These are phyloP conservation scores for Hyalella azteca DNA, from an alignment of 2,888 invertebrate genomes.

Conservation along the genomic window DNA sequence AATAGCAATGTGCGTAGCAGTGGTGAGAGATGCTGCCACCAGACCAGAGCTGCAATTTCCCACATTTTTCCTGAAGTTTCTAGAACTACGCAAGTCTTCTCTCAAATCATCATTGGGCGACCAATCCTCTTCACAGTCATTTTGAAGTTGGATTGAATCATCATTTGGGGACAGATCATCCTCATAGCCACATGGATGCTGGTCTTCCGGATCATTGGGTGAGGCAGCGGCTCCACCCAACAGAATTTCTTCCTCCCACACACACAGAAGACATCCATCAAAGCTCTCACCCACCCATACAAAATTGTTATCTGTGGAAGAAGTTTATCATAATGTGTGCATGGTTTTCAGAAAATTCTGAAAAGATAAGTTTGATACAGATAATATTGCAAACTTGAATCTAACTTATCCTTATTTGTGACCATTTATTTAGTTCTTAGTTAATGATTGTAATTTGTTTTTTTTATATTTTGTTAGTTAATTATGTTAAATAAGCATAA, in stretches of 20 bases:
- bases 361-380: not conserved
- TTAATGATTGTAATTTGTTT: too few species aligned
- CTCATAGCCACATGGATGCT: not conserved
- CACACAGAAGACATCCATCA: conserved; percentile 54
- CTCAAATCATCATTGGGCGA: too few species aligned
- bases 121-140: too few species aligned
- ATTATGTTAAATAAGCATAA: too few species aligned
- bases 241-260: conserved; percentile 55
- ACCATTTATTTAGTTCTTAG: too few species aligned
- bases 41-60: not conserved
- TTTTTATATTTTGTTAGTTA: too few species aligned
- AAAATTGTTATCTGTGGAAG: conserved; percentile 50
- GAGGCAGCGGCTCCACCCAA: conserved; percentile 29
- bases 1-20: conserved; percentile 55
- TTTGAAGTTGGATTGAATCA: too few species aligned
- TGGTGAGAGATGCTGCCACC: conserved; percentile 49
- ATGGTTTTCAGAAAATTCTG: not conserved
- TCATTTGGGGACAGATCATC: not conserved
- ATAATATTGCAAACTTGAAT: not conserved
- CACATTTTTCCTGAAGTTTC: too few species aligned
- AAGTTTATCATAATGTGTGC: not conserved
- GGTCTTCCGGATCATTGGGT: not conserved
- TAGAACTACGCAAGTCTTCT: too few species aligned
- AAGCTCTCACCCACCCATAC: conserved; percentile 56
- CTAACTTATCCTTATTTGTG: too few species aligned